A percentile compares a stretch with the other conserved stretches of the same genome.
Conservation (phyloP, 2,797 vertebrate species). For the Erpetoichthys calabaricus region DNA sequence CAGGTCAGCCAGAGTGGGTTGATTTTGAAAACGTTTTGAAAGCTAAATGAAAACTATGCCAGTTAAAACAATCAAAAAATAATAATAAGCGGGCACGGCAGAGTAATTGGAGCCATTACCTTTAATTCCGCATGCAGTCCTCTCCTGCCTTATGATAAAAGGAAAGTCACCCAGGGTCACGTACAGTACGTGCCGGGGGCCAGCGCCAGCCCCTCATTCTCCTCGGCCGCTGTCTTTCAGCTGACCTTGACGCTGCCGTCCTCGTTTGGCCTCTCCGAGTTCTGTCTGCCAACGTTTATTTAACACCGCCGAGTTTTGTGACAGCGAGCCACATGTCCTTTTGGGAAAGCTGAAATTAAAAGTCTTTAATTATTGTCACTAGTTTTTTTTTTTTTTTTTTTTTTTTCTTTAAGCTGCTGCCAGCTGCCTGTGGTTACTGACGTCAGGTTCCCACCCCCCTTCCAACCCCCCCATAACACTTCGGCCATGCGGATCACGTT, state of each 20-base stretch:
- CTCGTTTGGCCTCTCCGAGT: not conserved
- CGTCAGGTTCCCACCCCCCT: not conserved
- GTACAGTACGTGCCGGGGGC: no score
- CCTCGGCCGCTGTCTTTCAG: not conserved
- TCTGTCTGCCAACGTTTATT: not conserved
- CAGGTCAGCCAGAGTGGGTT: no score
- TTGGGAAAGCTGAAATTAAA: conserved; percentile 3
- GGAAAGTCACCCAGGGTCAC: no score
- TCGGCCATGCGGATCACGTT: no score
- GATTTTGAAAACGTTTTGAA: no score
- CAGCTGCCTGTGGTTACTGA: conserved; percentile 2
- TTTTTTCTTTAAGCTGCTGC: not conserved
- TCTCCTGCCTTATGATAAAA: no score
- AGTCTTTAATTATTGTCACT: conserved; percentile 5
- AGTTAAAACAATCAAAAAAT: not conserved
- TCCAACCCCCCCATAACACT: no score
- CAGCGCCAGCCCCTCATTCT: not conserved
- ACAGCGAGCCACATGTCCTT: conserved; percentile 2
- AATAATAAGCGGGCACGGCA: no score
- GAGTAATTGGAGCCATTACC: no score
- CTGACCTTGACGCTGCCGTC: not conserved
- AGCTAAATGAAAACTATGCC: not conserved
- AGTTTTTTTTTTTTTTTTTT: not conserved
- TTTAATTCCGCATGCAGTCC: no score
- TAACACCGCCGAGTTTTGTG: not conserved